Evolutionary conservation across 2,797 vertebrate species (phyloP).

Genomic region (Rhinatrema bivittatum): DNA sequence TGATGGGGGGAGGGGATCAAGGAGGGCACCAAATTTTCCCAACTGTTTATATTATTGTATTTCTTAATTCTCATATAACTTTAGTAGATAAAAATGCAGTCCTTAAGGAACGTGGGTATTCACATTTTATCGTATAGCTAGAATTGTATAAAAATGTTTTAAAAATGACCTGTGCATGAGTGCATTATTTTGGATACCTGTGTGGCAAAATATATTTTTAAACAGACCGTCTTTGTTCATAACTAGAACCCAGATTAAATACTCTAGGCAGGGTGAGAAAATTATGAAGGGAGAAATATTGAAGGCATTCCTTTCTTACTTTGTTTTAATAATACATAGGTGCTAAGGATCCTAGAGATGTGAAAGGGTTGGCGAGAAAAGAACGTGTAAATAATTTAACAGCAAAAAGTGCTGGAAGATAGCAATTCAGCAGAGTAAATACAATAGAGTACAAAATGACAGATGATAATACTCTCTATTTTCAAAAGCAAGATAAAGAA

Average conservation of each 20-base stretch:
- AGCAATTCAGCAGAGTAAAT: constrained; percentile 34
- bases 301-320: background rate
- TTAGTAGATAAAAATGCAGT: too few relatives aligned
- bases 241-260: background rate
- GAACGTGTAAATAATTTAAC: constrained; percentile 34
- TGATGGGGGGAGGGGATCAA: too few relatives aligned
- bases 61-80: too few relatives aligned
- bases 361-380: background rate
- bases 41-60: too few relatives aligned
- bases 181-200: too few relatives aligned
- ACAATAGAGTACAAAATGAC: constrained; percentile 43
- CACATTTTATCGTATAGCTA: too few relatives aligned
- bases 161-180: too few relatives aligned
- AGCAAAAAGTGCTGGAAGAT: constrained; percentile 28
- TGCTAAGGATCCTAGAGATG: background rate
- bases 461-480: constrained; percentile 58
- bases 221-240: background rate
- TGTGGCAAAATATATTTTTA: too few relatives aligned
- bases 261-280: constrained; percentile 17
- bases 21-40: too few relatives aligned
- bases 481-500: too few relatives aligned
- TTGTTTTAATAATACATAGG: background rate
- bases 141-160: too few relatives aligned
- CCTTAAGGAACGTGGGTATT: too few relatives aligned
- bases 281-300: background rate